Percentiles rank a stretch among this genome's conserved stretches.
Evolutionary conservation across 2,797 vertebrate species (phyloP).

Genomic region (Karalla daura): DNA sequence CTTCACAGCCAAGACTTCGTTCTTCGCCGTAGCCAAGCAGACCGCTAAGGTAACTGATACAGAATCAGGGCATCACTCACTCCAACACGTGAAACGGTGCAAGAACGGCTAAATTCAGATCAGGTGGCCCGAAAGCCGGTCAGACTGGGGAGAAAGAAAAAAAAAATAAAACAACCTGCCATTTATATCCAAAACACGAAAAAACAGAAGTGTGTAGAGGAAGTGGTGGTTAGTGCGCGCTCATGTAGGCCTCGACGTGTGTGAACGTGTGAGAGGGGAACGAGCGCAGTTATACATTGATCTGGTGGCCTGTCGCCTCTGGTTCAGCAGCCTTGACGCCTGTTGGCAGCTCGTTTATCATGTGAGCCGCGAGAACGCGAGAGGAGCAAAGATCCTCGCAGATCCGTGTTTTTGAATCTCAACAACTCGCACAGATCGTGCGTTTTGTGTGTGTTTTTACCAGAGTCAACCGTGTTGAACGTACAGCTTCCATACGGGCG

Average conservation of each 20-base stretch:
- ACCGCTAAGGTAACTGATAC: constrained; percentile 83
- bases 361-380: not conserved
- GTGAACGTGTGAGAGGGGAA: constrained; percentile 16
- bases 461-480: constrained; percentile 17
- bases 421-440: not conserved
- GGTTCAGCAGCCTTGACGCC: constrained; percentile 25
- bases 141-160: no score
- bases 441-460: constrained; percentile 6
- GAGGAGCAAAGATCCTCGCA: not conserved
- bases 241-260: constrained; percentile 46
- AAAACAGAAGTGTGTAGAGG: constrained; percentile 75
- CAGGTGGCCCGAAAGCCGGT: not conserved
- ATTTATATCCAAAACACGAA: constrained; percentile 30
- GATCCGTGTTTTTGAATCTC: constrained; percentile 1
- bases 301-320: constrained; percentile 6
- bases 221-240: constrained; percentile 54
- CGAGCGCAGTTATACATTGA: constrained; percentile 30
- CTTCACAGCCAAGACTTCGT: constrained; percentile 96
- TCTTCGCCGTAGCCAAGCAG: constrained; percentile 85
- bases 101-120: not conserved
- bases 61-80: not conserved
- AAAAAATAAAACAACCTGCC: constrained; percentile 16
- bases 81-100: not conserved
- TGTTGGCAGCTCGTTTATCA: constrained; percentile 33
- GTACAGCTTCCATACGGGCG: constrained; percentile 18